Conservation (phyloP, 2,888 invertebrate genomes). For the Tineola bisselliella region DNA sequence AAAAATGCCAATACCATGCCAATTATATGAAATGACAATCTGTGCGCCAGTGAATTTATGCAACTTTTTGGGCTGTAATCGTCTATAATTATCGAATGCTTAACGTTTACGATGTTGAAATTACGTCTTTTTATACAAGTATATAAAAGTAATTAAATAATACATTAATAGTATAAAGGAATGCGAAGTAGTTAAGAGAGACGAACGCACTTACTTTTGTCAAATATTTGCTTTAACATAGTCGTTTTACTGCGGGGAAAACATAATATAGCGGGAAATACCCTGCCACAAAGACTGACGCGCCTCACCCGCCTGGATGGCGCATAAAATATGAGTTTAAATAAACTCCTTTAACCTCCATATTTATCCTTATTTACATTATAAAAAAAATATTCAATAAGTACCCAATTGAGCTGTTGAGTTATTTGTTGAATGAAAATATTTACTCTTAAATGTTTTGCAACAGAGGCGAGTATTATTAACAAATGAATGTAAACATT, state of each 20-base stretch:
- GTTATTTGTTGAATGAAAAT: not conserved
- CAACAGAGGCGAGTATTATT: not conserved
- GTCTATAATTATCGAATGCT: too few relatives aligned
- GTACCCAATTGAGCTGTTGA: not conserved
- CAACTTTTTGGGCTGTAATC: too few relatives aligned
- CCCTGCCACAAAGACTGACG: not conserved
- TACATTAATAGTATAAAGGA: too few relatives aligned
- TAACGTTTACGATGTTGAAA: too few relatives aligned
- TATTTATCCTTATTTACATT: not conserved
- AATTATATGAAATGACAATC: too few relatives aligned
- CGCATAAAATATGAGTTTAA: not conserved
- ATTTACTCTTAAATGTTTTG: not conserved
- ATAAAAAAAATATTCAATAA: not conserved
- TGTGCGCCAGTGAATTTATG: not conserved
- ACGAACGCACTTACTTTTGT: not conserved
- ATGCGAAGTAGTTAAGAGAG: too few relatives aligned
- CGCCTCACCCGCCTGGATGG: too few relatives aligned
- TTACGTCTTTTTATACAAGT: too few relatives aligned
- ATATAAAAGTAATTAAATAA: too few relatives aligned
- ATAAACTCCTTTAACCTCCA: too few relatives aligned
- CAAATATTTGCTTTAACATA: not conserved
- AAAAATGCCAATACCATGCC: not conserved
- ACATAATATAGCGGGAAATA: slow-evolving; percentile 6
- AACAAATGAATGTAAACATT: not conserved
- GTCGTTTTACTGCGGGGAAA: slow-evolving; percentile 11